Percentiles rank a stretch among this genome's conserved stretches.
These are phyloP conservation scores for Cottoperca gobio DNA, from an alignment of 2,797 vertebrate species.

Conservation along the genomic window DNA sequence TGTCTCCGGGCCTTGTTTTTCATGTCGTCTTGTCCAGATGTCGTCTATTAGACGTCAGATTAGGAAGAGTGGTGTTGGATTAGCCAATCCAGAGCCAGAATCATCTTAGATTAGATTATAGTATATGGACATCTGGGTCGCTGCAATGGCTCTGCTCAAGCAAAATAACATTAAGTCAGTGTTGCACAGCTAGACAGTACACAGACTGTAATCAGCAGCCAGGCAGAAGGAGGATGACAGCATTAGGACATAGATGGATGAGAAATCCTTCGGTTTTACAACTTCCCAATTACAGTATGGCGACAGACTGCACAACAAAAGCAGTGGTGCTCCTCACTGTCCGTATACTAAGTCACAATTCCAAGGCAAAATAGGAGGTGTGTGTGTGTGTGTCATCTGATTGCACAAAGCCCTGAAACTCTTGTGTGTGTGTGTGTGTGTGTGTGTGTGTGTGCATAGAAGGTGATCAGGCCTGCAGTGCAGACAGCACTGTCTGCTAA, in stretches of 20 bases:
- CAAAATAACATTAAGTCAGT: constrained; percentile 80
- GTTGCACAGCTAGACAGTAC: constrained; percentile 71
- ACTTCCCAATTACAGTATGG: constrained; percentile 63
- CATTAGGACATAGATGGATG: constrained; percentile 63
- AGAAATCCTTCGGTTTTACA: constrained; percentile 66
- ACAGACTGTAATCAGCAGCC: constrained; percentile 75
- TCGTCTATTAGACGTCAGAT: constrained; percentile 76
- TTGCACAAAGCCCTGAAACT: constrained; percentile 44
- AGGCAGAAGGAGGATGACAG: constrained; percentile 65
- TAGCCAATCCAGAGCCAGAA: constrained; percentile 78
- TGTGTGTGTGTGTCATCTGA: constrained; percentile 35
- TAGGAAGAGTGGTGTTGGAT: constrained; percentile 78
- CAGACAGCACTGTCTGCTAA: constrained; percentile 73
- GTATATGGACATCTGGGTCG: constrained; percentile 79
- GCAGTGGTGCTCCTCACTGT: constrained; percentile 34
- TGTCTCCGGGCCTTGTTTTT: constrained; percentile 49
- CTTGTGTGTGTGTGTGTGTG: constrained; percentile 18
- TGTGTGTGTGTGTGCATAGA: constrained; percentile 30
- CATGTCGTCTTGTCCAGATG: constrained; percentile 73
- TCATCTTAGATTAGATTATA: constrained; percentile 82
- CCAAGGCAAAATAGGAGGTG: constrained; percentile 43
- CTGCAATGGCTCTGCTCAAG: constrained; percentile 69
- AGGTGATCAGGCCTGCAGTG: constrained; percentile 75
- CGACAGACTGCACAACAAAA: constrained; percentile 54
- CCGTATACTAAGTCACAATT: constrained; percentile 53